phyloP scores from a whole-genome alignment of 2,888 invertebrate species.

The Cristatella mucedo region DNA sequence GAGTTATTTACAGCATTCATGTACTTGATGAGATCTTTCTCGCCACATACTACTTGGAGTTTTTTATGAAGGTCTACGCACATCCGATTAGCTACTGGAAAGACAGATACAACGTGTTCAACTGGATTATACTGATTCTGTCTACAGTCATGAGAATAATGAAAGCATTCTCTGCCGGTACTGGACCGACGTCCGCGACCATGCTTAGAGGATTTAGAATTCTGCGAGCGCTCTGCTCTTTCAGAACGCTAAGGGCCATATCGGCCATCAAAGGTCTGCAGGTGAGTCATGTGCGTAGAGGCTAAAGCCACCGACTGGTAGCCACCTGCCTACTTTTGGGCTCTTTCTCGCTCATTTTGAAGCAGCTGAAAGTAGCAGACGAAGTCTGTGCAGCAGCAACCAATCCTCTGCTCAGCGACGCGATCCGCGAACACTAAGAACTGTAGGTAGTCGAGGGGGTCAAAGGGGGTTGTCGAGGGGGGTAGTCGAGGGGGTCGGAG shows the following conservation, averaged over 20 bases:
- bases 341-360: no score
- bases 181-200: no score
- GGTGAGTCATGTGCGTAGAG: no score
- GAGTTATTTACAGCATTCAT: conserved; percentile 1
- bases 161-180: not conserved
- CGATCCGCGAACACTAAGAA: no score
- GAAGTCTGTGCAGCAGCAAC: no score
- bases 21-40: conserved; percentile 6
- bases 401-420: no score
- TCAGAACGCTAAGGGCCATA: conserved; percentile 17
- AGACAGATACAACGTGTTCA: conserved; percentile 17
- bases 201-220: conserved; percentile 13
- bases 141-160: not conserved
- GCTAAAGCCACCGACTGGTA: no score
- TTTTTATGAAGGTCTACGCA: conserved; percentile 18
- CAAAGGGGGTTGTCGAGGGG: no score
- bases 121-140: conserved; percentile 15
- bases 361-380: no score
- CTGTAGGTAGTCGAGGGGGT: no score
- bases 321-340: no score
- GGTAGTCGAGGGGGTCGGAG: no score
- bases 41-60: conserved; percentile 17
- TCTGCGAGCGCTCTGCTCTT: conserved; percentile 14
- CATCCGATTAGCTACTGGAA: conserved; percentile 16
- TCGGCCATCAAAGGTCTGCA: conserved; percentile 18